Evolutionary conservation across 2,113 vertebrate species (phyloP), one percentile per base, ranked within the genome.

Genomic region (Solea solea): DNA sequence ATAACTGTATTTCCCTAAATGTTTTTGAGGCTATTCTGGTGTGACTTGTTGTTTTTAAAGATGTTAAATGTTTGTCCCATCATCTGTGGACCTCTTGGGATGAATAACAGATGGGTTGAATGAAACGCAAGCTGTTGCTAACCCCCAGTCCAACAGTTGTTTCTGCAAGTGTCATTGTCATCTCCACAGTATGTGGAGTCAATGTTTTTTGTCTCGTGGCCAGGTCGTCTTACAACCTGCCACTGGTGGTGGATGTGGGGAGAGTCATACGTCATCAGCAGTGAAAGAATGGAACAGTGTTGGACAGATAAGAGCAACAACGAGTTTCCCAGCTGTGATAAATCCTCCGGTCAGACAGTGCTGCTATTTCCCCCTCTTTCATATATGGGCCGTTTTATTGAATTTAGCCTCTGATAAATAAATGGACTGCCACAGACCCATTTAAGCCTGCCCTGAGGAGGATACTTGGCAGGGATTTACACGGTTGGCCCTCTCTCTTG

Each of bases 331-430:
- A 91, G 89, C 91, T 88, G 90, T 94, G 93, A 97, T 95, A 95
- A 95, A 96, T 95, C 93, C 93, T 92, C 86, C 7, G 49, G 61
- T 76, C 76, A 79, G 93, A 91, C 93, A 93, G 93, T 88, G 76
- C 85, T 93, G 93, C 95, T 95, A 95, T 96, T 96, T 95, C 34
- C 93, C 92, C 90, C 88, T 91, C 93, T 95, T 95, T 96, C 96
- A 95, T 95, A 95, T 94, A 94, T 93, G 93, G 93, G 88, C 93
- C 76, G 88, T 93, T 94, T 95, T 95, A 96, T 97, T 96, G 95
- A 96, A 96, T 95, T 95, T 94, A 95, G 93, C 90, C 90, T 91
- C 93, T 95, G 94, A 96, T 96, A 96, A 96, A 96, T 95, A 95
- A 96, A 96, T 88, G 91, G 91, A 94, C 93, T 96, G 94, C 94